Evolutionary conservation across 2,888 invertebrate species (phyloP).

Genomic region (Nemotelus pantherinus): DNA sequence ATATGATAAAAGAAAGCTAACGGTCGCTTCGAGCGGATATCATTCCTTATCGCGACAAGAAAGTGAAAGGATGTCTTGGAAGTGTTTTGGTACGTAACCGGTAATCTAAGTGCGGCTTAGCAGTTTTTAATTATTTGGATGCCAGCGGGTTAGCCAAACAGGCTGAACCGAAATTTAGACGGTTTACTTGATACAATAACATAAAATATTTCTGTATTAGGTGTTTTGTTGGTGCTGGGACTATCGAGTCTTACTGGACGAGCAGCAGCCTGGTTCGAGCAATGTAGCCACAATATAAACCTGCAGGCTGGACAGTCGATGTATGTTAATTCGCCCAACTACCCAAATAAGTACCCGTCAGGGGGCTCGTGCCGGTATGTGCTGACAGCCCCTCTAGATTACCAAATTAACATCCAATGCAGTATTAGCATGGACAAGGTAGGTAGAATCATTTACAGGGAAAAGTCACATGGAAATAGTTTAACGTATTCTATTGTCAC

Average conservation of each 20-base stretch:
- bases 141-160: too few relatives aligned
- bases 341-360: conserved; percentile 57
- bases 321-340: conserved; percentile 58
- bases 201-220: neutral
- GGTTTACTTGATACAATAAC: too few relatives aligned
- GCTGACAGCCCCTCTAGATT: conserved; percentile 58
- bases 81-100: conserved; percentile 27
- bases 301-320: conserved; percentile 52
- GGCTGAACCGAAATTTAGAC: too few relatives aligned
- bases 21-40: conserved; percentile 20
- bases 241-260: too few relatives aligned
- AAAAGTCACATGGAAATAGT: too few relatives aligned
- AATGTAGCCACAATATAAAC: conserved; percentile 26
- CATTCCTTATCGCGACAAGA: conserved; percentile 36
- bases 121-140: too few relatives aligned
- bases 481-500: too few relatives aligned
- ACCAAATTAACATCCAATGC: conserved; percentile 57
- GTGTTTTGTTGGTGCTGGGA: neutral
- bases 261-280: conserved; percentile 39
- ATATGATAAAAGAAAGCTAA: conserved; percentile 32
- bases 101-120: neutral
- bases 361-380: conserved; percentile 60
- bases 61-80: conserved; percentile 43
- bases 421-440: conserved; percentile 56
- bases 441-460: conserved; percentile 31